Evolutionary conservation across 1,140 invertebrate species (phyloP).

Genomic region (Pseudachorutes palmiensis): DNA sequence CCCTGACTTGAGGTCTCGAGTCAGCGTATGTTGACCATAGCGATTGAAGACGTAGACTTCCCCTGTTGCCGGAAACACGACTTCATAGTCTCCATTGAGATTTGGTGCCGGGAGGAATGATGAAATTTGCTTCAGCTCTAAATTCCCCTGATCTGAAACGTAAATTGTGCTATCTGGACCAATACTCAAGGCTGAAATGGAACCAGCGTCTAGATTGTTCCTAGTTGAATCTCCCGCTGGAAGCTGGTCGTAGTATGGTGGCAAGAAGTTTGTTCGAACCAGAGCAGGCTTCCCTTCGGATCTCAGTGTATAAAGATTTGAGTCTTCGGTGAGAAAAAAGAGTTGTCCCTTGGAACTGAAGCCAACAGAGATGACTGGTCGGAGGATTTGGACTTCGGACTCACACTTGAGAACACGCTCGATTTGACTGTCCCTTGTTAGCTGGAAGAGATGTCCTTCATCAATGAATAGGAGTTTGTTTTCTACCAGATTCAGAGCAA

Average conservation of each 20-base stretch:
- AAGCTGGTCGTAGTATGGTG: conserved; percentile 10
- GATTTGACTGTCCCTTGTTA: conserved; percentile 78
- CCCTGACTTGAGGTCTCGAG: conserved; percentile 83
- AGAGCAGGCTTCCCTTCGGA: conserved; percentile 23
- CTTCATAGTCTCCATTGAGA: conserved; percentile 83
- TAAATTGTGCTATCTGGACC: conserved; percentile 88
- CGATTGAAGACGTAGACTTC: conserved; percentile 87
- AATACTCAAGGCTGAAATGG: conserved; percentile 81
- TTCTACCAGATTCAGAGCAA: conserved; percentile 86
- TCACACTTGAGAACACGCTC: conserved; percentile 71
- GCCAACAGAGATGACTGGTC: conserved; percentile 56
- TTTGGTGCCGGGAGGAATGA: conserved; percentile 78
- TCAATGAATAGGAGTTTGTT: conserved; percentile 91
- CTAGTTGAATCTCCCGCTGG: conserved; percentile 44
- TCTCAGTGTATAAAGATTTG: conserved; percentile 32
- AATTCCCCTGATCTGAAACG: conserved; percentile 80
- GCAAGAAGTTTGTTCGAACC: conserved; percentile 29
- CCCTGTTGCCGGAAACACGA: conserved; percentile 78
- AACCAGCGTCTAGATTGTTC: conserved; percentile 76
- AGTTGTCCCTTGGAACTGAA: conserved; percentile 88
- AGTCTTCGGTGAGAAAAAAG: conserved; percentile 64
- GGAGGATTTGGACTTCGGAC: conserved; percentile 33
- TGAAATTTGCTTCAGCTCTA: conserved; percentile 63
- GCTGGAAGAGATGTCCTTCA: conserved; percentile 80
- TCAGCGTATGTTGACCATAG: conserved; percentile 88